Evolutionary conservation across 2,113 vertebrate genomes (phyloP).

Genomic region (Microcebus griseorufus): DNA sequence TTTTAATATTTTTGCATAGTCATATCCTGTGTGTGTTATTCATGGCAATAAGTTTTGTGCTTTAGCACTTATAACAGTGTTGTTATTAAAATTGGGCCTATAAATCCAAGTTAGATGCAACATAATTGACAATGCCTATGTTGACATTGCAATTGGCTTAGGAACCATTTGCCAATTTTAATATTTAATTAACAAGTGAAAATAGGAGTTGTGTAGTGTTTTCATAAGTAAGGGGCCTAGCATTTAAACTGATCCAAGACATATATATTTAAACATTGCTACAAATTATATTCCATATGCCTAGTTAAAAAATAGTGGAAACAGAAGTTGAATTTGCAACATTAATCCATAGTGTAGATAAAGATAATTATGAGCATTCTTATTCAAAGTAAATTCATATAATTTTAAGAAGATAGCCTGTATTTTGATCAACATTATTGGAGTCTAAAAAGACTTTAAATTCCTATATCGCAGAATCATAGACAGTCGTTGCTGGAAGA

Average conservation of each 20-base stretch:
- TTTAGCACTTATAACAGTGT: not conserved
- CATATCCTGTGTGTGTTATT: not conserved
- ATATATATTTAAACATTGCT: not conserved
- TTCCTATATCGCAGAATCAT: too few relatives aligned
- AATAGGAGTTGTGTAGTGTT: not conserved
- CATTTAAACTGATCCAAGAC: not conserved
- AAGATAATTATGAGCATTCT: not conserved
- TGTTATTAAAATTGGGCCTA: not conserved
- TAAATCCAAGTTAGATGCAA: not conserved
- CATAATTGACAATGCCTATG: not conserved
- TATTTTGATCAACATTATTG: not conserved
- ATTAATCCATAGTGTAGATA: not conserved
- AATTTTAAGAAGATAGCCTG: not conserved
- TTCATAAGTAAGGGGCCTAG: not conserved
- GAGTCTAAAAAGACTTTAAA: not conserved
- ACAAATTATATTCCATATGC: too few relatives aligned
- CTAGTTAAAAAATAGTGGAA: not conserved
- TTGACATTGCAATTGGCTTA: not conserved
- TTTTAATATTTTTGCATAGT: not conserved
- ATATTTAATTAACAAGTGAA: not conserved
- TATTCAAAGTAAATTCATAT: not conserved
- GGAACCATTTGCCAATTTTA: not conserved
- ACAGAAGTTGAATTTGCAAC: not conserved
- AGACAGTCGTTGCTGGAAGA: not conserved
- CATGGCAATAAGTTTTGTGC: not conserved